phyloP scores from a whole-genome alignment of 2,797 vertebrate species.

The Nannoperca obscura region DNA sequence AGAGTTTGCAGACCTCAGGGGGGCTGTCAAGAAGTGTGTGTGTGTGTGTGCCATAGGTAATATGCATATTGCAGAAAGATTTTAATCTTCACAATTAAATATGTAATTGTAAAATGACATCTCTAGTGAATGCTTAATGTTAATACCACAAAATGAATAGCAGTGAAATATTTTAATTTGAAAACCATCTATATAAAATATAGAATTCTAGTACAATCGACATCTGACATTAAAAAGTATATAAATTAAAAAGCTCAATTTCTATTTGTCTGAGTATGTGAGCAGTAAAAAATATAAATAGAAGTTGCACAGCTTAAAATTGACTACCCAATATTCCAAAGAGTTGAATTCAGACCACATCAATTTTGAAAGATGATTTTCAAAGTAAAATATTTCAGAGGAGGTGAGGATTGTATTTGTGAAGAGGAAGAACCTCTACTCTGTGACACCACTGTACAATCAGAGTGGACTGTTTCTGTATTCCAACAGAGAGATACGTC shows the following conservation, averaged over 20 bases:
- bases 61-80: slow-evolving; percentile 12
- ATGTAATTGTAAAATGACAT: not conserved
- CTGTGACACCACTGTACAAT: not conserved
- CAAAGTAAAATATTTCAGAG: not conserved
- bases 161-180: not conserved
- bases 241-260: too few relatives aligned
- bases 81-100: slow-evolving; percentile 4
- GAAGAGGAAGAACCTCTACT: too few relatives aligned
- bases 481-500: too few relatives aligned
- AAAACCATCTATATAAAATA: not conserved
- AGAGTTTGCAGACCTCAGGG: slow-evolving; percentile 59
- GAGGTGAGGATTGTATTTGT: too few relatives aligned
- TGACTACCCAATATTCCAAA: not conserved
- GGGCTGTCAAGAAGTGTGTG: slow-evolving; percentile 47
- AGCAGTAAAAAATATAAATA: not conserved
- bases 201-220: not conserved
- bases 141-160: not conserved
- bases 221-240: not conserved
- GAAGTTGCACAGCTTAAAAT: not conserved
- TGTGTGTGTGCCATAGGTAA: slow-evolving; percentile 23
- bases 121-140: not conserved
- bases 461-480: too few relatives aligned
- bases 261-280: too few relatives aligned
- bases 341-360: not conserved
- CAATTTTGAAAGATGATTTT: not conserved